Evolutionary conservation across 2,888 invertebrate species (phyloP), one percentile per base, ranked within the genome.

Genomic region (Ormia ochracea): DNA sequence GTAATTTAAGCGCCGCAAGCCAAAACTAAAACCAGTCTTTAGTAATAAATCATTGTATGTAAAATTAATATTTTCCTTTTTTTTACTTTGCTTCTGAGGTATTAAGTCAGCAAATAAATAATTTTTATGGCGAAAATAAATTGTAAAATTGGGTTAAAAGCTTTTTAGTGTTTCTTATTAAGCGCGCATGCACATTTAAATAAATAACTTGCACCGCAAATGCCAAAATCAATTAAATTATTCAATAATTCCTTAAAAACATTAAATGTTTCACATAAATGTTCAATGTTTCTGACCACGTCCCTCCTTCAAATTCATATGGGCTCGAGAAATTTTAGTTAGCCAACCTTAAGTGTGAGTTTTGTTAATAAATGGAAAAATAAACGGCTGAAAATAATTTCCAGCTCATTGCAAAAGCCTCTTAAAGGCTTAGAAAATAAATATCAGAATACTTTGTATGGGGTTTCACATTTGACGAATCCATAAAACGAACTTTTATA

Each of bases 61-160:
- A 23, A 50, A 41, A 45, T 23, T 14, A 33, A 23, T 31, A 17
- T 12, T 41, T 14, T n/a, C n/a, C n/a, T n/a, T n/a, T 36, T 48
- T 59, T 33, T 21, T n/a, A 19, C 31, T n/a, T n/a, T 43, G 9
- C 26, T 69, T 26, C 26, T n/a, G 17, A 19, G 23, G 17, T 36
- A 45, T 56, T 36, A 45, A 45, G 48, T 56, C 43, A 58, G 5
- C n/a, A 9, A 58, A 45, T 59, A 38, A 59, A 59, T 41, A 59
- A 21, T 28, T 52, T 70, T 72, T 38, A 52, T 61, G n/a, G 31
- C 38, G 50, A 70, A 58, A 72, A 72, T 72, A 61, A 52, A 58
- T 50, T 26, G 0, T 23, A 26, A 66, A 80, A 68, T 75, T 68
- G 36, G 80, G 80, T 80, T 80, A 80, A 80, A 80, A 80, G 80